Evolutionary conservation across 2,797 vertebrate genomes (phyloP), one percentile per base, ranked within the genome.

Genomic region (Aldrovandia affinis): DNA sequence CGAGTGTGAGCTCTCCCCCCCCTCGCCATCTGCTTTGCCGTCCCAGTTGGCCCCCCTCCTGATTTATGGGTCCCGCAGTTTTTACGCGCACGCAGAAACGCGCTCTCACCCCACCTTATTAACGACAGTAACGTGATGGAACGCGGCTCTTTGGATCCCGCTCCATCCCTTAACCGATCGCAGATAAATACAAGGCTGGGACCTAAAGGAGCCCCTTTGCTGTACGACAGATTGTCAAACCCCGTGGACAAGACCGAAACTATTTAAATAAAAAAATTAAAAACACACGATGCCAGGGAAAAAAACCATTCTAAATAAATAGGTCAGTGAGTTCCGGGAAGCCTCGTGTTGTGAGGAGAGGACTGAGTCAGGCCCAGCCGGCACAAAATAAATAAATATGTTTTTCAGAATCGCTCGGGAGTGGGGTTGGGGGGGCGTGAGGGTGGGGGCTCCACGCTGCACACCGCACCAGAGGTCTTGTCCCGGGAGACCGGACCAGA

Each of bases 11-110:
- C 61, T 86, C 80, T 80, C 83, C 57, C 57, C 81, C 25, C 42
- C 65, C 81, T 25, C 47, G 88, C 94, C 94, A 94, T 95, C 95
- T 96, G 95, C 87, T 93, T 87, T 84, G 80, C 1, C n/a, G 86
- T 95, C 93, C 93, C 93, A 89, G 89, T 90, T 92, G 92, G 93
- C 92, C 93, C 87, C 83, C 63, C n/a, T n/a, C n/a, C 89, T 92
- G 94, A 95, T 94, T 95, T 95, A 94, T 93, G 90, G 84, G 90
- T 90, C 87, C 86, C 88, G 47, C 86, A 20, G 83, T 84, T 85
- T 85, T 77, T n/a, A n/a, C n/a, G n/a, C n/a, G n/a, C n/a, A n/a
- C n/a, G n/a, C n/a, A n/a, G n/a, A n/a, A n/a, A n/a, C n/a, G n/a
- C n/a, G 57, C 70, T 86, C 83, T 86, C 84, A 83, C 87, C 88